Conservation (phyloP, 2,113 vertebrate species). For the mouse (Mus musculus) region GRCm39 chr4:136888501-136889000, state of each 20-base stretch:
- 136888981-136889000: background rate
- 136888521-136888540: background rate
- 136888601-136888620: background rate
- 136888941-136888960: background rate
- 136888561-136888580: no score
- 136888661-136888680: background rate
- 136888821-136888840: no score
- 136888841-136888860: background rate
- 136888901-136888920: background rate
- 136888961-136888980: accelerated
- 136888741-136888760: background rate
- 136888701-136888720: background rate
- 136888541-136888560: no score
- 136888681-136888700: background rate
- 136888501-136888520: background rate
- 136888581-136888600: no score
- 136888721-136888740: slow-evolving; percentile 7
- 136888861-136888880: accelerated
- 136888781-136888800: background rate
- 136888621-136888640: accelerated
- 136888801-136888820: background rate
- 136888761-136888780: background rate
- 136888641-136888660: accelerated
- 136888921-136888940: background rate
- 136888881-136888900: background rate